Percentiles rank a stretch among this genome's conserved stretches.
These are phyloP conservation scores for Ceramica pisi DNA, from an alignment of 2,888 invertebrate genomes.

Conservation along the genomic window DNA sequence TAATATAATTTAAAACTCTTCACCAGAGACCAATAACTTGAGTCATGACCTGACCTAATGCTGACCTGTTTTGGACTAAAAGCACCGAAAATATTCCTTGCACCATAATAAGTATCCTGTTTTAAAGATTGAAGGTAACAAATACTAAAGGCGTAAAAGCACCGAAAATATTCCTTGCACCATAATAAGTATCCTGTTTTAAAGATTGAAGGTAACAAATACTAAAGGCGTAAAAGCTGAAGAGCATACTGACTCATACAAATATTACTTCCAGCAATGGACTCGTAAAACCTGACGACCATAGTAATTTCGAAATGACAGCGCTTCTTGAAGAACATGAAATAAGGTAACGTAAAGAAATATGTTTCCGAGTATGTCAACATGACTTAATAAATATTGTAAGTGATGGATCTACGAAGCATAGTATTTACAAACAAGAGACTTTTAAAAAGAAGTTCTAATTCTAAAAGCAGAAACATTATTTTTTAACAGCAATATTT, in stretches of 20 bases:
- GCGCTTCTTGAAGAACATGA: slow-evolving; percentile 19
- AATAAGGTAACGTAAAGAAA: slow-evolving; percentile 13
- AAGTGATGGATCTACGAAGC: background rate
- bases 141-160: slow-evolving; percentile 22
- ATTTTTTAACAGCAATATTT: slow-evolving; percentile 7
- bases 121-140: too few relatives aligned
- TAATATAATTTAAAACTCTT: too few relatives aligned
- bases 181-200: background rate
- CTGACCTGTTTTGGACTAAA: background rate
- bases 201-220: slow-evolving; percentile 17
- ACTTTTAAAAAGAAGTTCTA: background rate
- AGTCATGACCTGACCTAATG: background rate
- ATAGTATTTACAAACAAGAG: background rate
- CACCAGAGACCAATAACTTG: background rate
- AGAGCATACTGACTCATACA: slow-evolving; percentile 36
- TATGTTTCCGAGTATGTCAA: slow-evolving; percentile 7
- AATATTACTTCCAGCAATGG: slow-evolving; percentile 36
- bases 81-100: background rate
- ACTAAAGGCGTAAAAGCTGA: slow-evolving; percentile 32
- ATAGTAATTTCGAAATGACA: slow-evolving; percentile 45
- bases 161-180: background rate
- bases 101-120: too few relatives aligned
- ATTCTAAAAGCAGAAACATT: background rate
- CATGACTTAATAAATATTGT: background rate
- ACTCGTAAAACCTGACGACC: slow-evolving; percentile 46